Evolutionary conservation across 2,113 vertebrate species (phyloP), one percentile per base, ranked within the genome.

Genomic region (Marcusenius ussheri): DNA sequence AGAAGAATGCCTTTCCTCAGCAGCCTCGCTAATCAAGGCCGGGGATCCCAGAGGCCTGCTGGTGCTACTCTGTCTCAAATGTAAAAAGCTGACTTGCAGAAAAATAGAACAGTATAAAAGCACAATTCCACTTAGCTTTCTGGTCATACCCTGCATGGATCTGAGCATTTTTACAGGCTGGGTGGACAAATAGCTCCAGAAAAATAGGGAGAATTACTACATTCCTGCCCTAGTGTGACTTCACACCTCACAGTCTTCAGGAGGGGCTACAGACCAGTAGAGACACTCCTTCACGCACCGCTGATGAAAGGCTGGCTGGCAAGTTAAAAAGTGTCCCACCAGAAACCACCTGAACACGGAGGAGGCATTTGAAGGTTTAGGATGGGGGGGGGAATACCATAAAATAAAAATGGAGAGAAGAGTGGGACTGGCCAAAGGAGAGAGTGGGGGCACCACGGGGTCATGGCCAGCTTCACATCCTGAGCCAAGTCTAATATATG

Each of bases 1-100:
- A 85, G 90, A 88, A 51, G 84, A 39, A 83, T 31, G 24, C 88
- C 62, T 35, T 51, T 89, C 24, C 53, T 70, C 87, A 77, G 90
- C 70, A 66, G 24, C 45, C 51, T 42, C 39, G 47, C 58, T 88
- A 90, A 90, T 86, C 53, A 83, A 89, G 90, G 17, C 77, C 53
- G 88, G 80, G 74, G 88, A 85, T 83, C 45, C 35, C 70, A 46
- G 21, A 35, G 86, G 66, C 90, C 70, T 80, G 19, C 27, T 80
- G 90, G 49, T 70, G 47, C 51, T 39, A 50, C 15, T 35, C 53
- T 0, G 5, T 87, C n/a, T 53, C 31, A 80, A 35, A 80, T 19
- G 17, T 0, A 19, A 42, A 80, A 19, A 7, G 39, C 31, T 80
- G 74, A 70, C 35, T 39, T 80, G 74, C 74, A 19, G 74, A 42